Evolutionary conservation across 2,888 invertebrate genomes (phyloP), one percentile per base, ranked within the genome.

Genomic region (Chorisops tibialis): DNA sequence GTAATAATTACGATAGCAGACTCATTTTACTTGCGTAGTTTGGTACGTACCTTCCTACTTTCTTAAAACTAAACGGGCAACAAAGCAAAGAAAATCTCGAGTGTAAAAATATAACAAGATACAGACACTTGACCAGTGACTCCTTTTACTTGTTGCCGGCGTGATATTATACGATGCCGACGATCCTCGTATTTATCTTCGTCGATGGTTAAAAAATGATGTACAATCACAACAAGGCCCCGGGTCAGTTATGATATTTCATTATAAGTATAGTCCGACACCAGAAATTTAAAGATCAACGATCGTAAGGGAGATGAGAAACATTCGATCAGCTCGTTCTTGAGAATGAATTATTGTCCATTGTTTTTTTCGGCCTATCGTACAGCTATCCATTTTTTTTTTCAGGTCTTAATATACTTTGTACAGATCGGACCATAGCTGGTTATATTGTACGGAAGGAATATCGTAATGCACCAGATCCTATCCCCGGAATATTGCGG

Each of bases 171-270:
- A n/a, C n/a, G 35, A 50, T 22, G 50, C 50, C 51, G 51, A 61
- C 61, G 54, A 45, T 51, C 48, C 48, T 47, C 60, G 30, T 63
- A 51, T 61, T 59, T 61, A 61, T 59, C 52, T 30, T 61, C 61
- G 48, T 61, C 18, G 47, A 59, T 64, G 59, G 64, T 61, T 61
- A 64, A 64, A 54, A 62, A 56, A 62, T 62, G 62, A 62, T 61
- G 56, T 65, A 65, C 60, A 62, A 65, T 65, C 62, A 54, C 73
- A 73, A 73, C 71, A 74, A 74, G 74, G 73, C 76, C 77, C 68
- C 69, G 72, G 76, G 75, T 74, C 75, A 75, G 74, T 75, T 75
- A 73, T 74, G 74, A 76, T 76, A 75, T 77, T 76, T 75, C 73
- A 76, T 75, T 75, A 74, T 69, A 73, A 72, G 70, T 71, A 69